Percentiles rank a stretch among this genome's conserved stretches.
Evolutionary conservation across 2,797 vertebrate species (phyloP).

Genomic region (Agapornis canus): DNA sequence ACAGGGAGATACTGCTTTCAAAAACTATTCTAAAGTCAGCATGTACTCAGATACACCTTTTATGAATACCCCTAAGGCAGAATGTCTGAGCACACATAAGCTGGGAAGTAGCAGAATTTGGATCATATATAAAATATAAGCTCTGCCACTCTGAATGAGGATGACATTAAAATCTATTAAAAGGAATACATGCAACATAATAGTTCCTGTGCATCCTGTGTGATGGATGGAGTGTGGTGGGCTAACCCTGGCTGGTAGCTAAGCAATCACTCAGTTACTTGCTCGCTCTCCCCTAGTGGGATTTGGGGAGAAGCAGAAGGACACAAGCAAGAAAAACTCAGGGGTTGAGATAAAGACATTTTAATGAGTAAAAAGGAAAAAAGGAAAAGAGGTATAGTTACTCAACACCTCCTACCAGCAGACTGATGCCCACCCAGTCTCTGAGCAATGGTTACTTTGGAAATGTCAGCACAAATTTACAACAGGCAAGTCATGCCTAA

Average conservation of each 20-base stretch:
- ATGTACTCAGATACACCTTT: background rate
- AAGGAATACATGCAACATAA: background rate
- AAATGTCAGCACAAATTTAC: background rate
- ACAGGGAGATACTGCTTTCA: background rate
- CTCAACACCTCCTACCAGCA: background rate
- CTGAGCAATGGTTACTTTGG: background rate
- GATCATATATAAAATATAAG: background rate
- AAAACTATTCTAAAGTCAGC: background rate
- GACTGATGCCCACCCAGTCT: background rate
- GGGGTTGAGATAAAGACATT: background rate
- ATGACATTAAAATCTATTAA: background rate
- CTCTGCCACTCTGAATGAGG: background rate
- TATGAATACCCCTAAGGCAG: background rate
- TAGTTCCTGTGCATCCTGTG: background rate
- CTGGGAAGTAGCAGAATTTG: background rate
- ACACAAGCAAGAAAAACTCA: background rate
- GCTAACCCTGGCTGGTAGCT: background rate
- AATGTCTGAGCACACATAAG: background rate
- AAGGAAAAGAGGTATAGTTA: background rate
- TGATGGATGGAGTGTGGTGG: background rate
- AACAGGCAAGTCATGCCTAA: background rate
- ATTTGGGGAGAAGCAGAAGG: background rate
- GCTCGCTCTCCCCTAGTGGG: rapidly evolving
- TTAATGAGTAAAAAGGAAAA: background rate
- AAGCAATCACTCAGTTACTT: background rate